Conservation (phyloP, 1,140 invertebrate species). For the Cryptotermes secundus region DNA sequence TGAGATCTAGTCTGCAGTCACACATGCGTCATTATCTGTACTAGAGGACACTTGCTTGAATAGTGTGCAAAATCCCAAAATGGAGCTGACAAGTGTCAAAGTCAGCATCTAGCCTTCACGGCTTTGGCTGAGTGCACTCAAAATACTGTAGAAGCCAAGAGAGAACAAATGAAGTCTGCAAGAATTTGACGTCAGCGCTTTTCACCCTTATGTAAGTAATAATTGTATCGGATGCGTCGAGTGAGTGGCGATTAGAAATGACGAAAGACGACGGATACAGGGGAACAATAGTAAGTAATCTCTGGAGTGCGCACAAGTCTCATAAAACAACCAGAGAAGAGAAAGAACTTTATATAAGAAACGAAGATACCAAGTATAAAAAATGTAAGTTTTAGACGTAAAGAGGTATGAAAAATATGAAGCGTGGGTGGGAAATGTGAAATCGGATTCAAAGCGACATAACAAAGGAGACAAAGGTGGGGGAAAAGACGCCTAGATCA, state of each 20-base stretch:
- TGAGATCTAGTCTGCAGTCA: no score
- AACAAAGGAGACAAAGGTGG: neutral
- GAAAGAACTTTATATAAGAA: neutral
- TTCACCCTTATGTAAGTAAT: constrained; percentile 6
- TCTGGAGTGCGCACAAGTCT: neutral
- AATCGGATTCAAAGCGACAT: neutral
- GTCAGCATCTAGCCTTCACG: neutral
- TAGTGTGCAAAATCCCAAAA: no score
- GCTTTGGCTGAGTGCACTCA: neutral
- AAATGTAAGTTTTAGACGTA: neutral
- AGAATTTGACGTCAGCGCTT: constrained; percentile 1
- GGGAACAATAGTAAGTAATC: neutral
- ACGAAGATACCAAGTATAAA: neutral
- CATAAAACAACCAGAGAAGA: neutral
- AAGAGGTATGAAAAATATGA: neutral
- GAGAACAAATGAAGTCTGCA: constrained; percentile 13
- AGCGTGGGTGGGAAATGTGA: neutral
- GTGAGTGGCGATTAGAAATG: neutral
- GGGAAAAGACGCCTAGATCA: no score
- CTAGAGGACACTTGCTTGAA: no score
- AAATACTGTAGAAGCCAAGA: neutral
- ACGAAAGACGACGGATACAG: neutral
- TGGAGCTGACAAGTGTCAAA: neutral
- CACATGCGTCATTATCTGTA: no score
- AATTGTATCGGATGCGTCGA: constrained; percentile 2